Base-by-base conservation (phyloP, 2,113 vertebrate genomes). In the Eudyptes chrysolophus region DNA sequence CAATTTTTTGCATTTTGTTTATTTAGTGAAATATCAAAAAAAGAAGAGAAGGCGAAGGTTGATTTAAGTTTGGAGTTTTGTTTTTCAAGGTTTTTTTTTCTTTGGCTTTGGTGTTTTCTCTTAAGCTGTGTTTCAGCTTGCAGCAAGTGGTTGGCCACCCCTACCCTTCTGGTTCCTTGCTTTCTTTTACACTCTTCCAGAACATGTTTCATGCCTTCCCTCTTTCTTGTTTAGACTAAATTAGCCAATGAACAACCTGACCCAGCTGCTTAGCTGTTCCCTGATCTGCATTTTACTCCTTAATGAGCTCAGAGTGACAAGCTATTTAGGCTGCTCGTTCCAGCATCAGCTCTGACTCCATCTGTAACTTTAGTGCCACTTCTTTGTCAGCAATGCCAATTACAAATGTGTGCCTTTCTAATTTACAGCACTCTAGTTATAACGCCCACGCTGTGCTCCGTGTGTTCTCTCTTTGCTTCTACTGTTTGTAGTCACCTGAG, bases 231-330 rank as follows among this genome's bases (percentile, higher is more conserved):
- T 98, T 97, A 97, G 97, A 97, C 97, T 98, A 98, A 98, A 98
- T 98, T 98, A 98, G 97, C 97, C 97, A 98, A 98, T 98, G 97
- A 97, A 97, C 97, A 97, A 98, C 97, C 97, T 98, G 97, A 98
- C 97, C 97, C 97, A 98, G 97, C 97, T 98, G 97, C 97, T 98
- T 97, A 97, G 96, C 97, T 97, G 97, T 98, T 98, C 97, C 97
- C 97, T 98, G 97, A 98, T 98, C 97, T 98, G 97, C 97, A 98
- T 98, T 98, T 98, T 97, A 98, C 97, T 97, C 97, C 97, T 98
- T 98, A 98, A 98, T 98, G 97, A 98, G 97, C 97, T 98, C 97
- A 97, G 97, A 98, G 97, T 98, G 97, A 98, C 97, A 98, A 98
- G 97, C 97, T 97, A 98, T 98, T 98, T 97, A 97, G 97, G 95